phyloP scores from a whole-genome alignment of 2,113 vertebrate species.

The Pristiophorus japonicus region DNA sequence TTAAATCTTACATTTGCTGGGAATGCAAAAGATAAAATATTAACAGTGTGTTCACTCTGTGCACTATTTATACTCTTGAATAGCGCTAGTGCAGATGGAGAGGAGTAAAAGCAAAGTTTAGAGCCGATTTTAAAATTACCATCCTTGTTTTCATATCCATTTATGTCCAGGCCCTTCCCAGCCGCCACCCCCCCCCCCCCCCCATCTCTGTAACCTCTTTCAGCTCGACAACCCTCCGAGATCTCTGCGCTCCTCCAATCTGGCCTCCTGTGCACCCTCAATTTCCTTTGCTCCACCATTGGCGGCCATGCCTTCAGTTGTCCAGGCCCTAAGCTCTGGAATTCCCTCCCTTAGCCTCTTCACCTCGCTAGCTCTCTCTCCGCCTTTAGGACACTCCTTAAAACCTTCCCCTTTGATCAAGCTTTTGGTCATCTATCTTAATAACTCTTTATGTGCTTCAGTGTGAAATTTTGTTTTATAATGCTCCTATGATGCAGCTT shows the following conservation, averaged over 20 bases:
- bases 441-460: neutral
- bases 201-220: neutral
- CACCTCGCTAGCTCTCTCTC: no score
- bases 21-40: neutral
- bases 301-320: neutral
- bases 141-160: neutral
- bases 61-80: neutral
- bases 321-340: neutral
- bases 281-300: neutral
- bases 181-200: no score
- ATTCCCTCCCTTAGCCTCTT: neutral
- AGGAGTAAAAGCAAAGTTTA: neutral
- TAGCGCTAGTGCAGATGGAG: no score
- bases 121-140: neutral
- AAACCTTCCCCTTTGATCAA: neutral
- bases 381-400: neutral
- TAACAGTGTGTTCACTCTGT: neutral
- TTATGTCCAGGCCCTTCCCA: neutral
- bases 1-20: slow-evolving; percentile 1
- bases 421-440: neutral
- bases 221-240: neutral
- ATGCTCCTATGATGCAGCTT: no score
- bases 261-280: neutral
- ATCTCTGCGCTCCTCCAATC: neutral
- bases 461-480: neutral